phyloP scores from a whole-genome alignment of 2,888 invertebrate genomes.

The Deroplatys truncata region DNA sequence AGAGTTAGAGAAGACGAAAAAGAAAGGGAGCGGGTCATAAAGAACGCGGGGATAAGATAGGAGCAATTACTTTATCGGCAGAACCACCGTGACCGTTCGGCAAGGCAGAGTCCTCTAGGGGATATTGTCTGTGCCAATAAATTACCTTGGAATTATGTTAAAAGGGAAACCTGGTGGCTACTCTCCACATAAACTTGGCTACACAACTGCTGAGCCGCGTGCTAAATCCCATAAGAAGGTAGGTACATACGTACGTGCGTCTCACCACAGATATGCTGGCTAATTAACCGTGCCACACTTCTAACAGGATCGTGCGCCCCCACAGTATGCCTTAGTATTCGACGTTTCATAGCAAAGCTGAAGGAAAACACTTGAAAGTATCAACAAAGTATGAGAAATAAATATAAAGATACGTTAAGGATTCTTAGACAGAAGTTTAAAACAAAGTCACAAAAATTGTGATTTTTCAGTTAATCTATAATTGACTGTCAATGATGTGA shows the following conservation, averaged over 20 bases:
- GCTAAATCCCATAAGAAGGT: background rate
- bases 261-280: background rate
- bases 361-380: no score
- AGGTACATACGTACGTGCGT: background rate
- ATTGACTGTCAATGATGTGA: no score
- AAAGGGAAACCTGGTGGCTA: background rate
- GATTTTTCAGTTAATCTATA: no score
- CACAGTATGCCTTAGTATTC: background rate
- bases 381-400: no score
- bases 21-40: background rate
- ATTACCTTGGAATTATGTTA: background rate
- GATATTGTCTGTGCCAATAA: background rate
- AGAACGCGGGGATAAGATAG: background rate
- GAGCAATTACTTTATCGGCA: background rate
- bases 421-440: no score
- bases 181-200: background rate
- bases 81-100: background rate
- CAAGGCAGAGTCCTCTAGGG: background rate
- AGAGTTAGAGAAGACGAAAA: background rate
- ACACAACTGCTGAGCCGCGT: background rate
- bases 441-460: no score
- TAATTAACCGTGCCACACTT: background rate
- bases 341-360: no score
- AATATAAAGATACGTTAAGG: no score
- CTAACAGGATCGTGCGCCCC: background rate